Evolutionary conservation across 2,113 vertebrate genomes (phyloP), one percentile per base, ranked within the genome.

Genomic region (Caranx ignobilis): DNA sequence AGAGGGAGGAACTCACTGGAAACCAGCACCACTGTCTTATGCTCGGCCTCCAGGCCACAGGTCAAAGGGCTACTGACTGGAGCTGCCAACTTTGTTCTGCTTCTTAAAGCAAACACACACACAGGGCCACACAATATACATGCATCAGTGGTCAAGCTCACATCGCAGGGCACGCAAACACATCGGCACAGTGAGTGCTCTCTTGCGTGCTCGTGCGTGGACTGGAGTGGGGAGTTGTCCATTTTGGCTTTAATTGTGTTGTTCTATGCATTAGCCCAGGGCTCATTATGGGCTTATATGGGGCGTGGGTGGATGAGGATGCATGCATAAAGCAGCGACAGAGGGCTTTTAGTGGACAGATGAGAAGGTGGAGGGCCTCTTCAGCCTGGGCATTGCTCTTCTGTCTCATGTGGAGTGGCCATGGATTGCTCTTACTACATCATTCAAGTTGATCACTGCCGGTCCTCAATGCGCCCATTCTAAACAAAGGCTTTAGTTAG

Each of bases 241-340:
- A 78, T 87, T 88, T 79, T 65, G 76, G 62, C 62, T 87, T 83
- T 87, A 82, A 90, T 92, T 88, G 84, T 91, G 90, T 93, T 91
- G 81, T 90, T 92, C 55, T 85, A 73, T 77, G 84, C 92, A 87
- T 93, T 90, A 89, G 79, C 87, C 82, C 62, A 26, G 76, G 65
- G 80, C 86, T 91, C 80, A 86, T 90, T 87, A 84, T 54, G 60
- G 81, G 48, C 77, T 71, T 60, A 71, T 83, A 57, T 35, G 12
- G 75, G 77, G 74, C 12, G 85, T 91, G 89, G 86, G 90, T 85
- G 87, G 85, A 78, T 56, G 79, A 81, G 84, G 86, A 85, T 69
- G 81, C 76, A 81, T 71, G 77, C 79, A 55, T 4, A 81, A 69
- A 77, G 72, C 71, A 41, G 85, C 62, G 61, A 56, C 57, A 59